Base-by-base conservation (phyloP, 2,888 invertebrate species). In the Cephonodes hylas region DNA sequence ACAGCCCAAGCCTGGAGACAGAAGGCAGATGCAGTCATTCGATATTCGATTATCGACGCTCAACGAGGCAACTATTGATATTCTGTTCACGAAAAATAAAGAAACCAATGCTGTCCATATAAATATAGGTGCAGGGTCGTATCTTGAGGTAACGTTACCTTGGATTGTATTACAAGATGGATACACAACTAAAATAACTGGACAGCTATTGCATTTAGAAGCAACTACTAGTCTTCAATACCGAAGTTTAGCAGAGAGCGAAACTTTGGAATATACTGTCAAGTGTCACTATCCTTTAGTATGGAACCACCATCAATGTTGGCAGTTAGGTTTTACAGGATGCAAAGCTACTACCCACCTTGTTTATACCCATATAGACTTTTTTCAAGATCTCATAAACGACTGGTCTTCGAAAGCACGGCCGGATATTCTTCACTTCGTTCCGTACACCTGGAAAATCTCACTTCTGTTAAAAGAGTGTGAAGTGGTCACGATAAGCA, bases 91-190 rank as follows among this genome's bases (percentile, higher is more conserved):
- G 20, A 99, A 99, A 89, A 97, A 89, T 64, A 90, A 97, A 91
- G 98, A 98, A 93, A 98, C 99, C 0, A 99, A 99, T 88, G 99
- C 99, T 6, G 96, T 99, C 68, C 99, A 99, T 84, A 96, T 99
- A 76, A 98, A 98, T 74, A 96, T 99, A 63, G 97, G 98, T 7
- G 96, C 98, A 34, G 99, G 99, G 1, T 99, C 99, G 3, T 99
- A 99, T 85, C 93, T 99, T 63, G 99, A 99, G 93, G 95, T 98
- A n/a, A 98, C 97, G 23, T 94, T 99, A 80, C 99, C 99, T 0
- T 99, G 98, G 98, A 95, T 97, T 53, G 96, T 97, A 0, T 91
- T 95, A 1, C 95, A 96, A 75, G 96, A 96, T 77, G 99, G 99
- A 0, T 99, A 96, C 81, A 95, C 96, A 0, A 97, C 98, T 0